Base-by-base conservation (phyloP, 2,888 invertebrate species). In the Lasioglossum villosulum region DNA sequence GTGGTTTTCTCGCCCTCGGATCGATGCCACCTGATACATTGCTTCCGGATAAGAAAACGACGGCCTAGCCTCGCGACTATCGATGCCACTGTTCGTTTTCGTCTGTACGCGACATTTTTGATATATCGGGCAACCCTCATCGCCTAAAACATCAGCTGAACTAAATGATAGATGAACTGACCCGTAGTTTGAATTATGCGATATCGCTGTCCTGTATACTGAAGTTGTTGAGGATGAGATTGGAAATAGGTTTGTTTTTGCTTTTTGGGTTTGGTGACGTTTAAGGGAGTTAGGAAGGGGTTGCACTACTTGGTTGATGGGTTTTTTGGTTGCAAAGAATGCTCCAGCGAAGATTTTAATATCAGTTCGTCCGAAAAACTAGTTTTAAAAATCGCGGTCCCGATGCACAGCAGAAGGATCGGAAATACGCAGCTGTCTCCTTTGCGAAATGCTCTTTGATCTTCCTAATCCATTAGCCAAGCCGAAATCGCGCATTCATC, bases 1-100 rank as follows among this genome's bases (percentile, higher is more conserved):
- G 23, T 52, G 52, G 52, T 12, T 37, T 23, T 37, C 19, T 34
- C 8, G n/a, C n/a, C 27, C 39, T 56, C 52, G 52, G 85, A 88
- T 89, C 90, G 86, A 90, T 90, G 82, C 75, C 56, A 42, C 45
- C 78, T 63, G 85, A 86, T 80, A 80, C 80, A 80, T 82, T 86
- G 76, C 76, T 81, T 82, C 72, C 80, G 80, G 82, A 82, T 84
- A 82, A 89, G 89, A 80, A 86, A 78, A 75, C 75, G 71, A 59
- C 72, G 45, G 34, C 39, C 52, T 84, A 45, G 78, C 37, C 56
- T 59, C 56, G 23, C 68, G 10, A 37, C 12, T n/a, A 14, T 68
- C 84, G 84, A 83, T 83, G 78, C 74, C 78, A 84, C 72, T 76
- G 76, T 59, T 77, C 73, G 83, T 83, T 72, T 39, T 37, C 45